phyloP scores from a whole-genome alignment of 2,888 invertebrate species.

The Eupithecia vulgata region DNA sequence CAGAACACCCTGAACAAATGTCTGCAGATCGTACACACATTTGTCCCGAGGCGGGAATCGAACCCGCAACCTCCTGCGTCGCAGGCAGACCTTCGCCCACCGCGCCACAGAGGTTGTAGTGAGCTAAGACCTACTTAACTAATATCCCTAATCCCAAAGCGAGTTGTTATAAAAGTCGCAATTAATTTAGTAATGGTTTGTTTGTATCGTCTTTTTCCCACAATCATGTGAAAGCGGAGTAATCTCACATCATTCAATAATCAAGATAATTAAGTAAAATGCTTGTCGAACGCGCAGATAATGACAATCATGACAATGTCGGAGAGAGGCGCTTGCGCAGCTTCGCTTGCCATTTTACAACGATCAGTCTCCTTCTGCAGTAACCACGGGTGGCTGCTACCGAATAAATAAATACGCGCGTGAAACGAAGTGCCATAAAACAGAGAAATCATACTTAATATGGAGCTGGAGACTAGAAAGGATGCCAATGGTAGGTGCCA shows the following conservation, averaged over 20 bases:
- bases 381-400: conserved; percentile 14
- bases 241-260: neutral
- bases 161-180: neutral
- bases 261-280: conserved; percentile 4
- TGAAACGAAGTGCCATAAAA: conserved; percentile 19
- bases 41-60: too few species aligned
- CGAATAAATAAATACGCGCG: conserved; percentile 19
- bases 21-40: too few species aligned
- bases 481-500: conserved; percentile 23
- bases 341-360: conserved; percentile 16
- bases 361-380: conserved; percentile 19
- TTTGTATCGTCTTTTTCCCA: neutral
- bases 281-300: conserved; percentile 8
- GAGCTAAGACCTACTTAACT: too few species aligned
- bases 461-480: conserved; percentile 33
- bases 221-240: neutral
- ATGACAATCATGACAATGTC: conserved; percentile 20
- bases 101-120: too few species aligned
- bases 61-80: too few species aligned
- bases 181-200: neutral
- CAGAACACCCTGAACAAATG: too few species aligned
- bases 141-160: neutral
- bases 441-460: conserved; percentile 13
- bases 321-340: conserved; percentile 29
- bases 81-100: too few species aligned